Evolutionary conservation across 2,113 vertebrate genomes (phyloP), one percentile per base, ranked within the genome.

Genomic region (Junco hyemalis): DNA sequence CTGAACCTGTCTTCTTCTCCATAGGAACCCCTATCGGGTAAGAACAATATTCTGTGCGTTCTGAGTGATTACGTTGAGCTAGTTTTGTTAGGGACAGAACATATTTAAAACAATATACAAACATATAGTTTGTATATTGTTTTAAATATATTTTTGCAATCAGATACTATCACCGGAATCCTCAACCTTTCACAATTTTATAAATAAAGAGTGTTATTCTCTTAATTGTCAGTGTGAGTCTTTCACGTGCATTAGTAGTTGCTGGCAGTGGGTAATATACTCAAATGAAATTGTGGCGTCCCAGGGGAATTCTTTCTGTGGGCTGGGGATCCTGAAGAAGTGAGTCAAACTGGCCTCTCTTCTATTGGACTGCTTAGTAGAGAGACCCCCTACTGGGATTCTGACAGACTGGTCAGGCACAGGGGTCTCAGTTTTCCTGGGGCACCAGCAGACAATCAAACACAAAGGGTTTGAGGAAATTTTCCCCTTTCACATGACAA

Each of bases 81-180:
- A 24, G 21, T 15, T 71, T 61, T 44, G 10, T 53, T 44, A 25
- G 8, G 5, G 26, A 53, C 44, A 44, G 25, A 61, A 25, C 5
- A 16, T 24, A 14, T 48, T 48, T 48, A 48, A 48, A 24, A 48
- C 23, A 48, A 48, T 12, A 48, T 24, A 24, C 47, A 48, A 48
- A 14, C 23, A 48, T 50, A 9, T 25, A 25, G 14, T 35, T 44
- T 15, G 12, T 51, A 5, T 31, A 25, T 44, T 44, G 36, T 5
- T 61, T 71, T 31, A 60, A 36, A 29, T 20, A 44, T 5, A 35
- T 71, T 60, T 51, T 53, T 82, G 6, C 16, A 61, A 24, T 31
- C 6, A 53, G 56, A 25, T 44, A 16, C 8, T 51, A 61, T 31
- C 38, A 61, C 1, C 0, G 0, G 33, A 35, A 21, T 61, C 13